Conservation (phyloP, 1,140 invertebrate genomes). For the Dysdera silvatica region DNA sequence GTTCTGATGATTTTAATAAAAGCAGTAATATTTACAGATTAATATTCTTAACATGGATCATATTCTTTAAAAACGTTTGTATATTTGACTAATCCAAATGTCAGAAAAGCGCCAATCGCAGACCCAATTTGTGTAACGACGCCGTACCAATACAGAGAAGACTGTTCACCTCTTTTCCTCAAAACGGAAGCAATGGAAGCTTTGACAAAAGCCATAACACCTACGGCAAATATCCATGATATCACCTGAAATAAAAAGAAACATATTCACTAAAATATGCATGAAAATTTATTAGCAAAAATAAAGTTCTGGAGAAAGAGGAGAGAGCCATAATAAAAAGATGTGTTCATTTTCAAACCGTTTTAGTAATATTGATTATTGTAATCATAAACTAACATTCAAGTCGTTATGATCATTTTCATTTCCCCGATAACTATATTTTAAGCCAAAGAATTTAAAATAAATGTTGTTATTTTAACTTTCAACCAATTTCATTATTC, state of each 20-base stretch:
- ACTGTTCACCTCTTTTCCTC: conserved; percentile 44
- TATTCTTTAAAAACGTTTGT: conserved; percentile 51
- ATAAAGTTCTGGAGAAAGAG: background rate
- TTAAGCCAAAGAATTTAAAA: too few relatives aligned
- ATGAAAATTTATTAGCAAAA: background rate
- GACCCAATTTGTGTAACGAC: conserved; percentile 74
- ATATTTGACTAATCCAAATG: conserved; percentile 66
- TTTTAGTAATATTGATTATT: too few relatives aligned
- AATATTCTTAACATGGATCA: too few relatives aligned
- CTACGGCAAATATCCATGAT: conserved; percentile 60
- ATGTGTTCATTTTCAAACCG: background rate
- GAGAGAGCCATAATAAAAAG: background rate
- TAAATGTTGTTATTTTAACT: too few relatives aligned
- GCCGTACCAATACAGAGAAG: conserved; percentile 63
- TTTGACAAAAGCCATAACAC: conserved; percentile 67
- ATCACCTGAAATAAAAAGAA: conserved; percentile 43
- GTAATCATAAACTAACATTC: too few relatives aligned
- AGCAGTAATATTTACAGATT: too few relatives aligned
- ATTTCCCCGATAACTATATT: too few relatives aligned
- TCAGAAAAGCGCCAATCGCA: conserved; percentile 59
- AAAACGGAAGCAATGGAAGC: conserved; percentile 69
- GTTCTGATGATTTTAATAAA: too few relatives aligned
- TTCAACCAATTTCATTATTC: too few relatives aligned
- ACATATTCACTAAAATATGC: background rate
- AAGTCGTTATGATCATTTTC: too few relatives aligned